Evolutionary conservation across 2,888 invertebrate genomes (phyloP), one percentile per base, ranked within the genome.

Genomic region (Dicycla oo): DNA sequence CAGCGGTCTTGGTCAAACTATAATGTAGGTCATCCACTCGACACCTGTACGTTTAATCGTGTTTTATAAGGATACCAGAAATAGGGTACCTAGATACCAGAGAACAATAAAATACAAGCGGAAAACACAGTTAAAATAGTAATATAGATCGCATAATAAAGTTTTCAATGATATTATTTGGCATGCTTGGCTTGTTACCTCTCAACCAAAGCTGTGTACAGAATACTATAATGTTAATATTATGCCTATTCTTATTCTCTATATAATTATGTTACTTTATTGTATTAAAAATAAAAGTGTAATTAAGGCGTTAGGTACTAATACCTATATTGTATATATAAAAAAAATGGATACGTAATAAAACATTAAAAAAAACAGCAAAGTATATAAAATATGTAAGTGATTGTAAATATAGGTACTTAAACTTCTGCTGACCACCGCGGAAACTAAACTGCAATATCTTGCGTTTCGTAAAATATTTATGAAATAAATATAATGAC

Each of bases 261-360:
- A 56, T 67, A 6, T 40, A 62, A 54, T n/a, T n/a, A 76, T 51
- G 20, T 73, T 34, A 45, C 23, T 84, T 38, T 73, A 64, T 58
- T 73, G 53, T 76, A 75, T 77, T 71, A 58, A 73, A 73, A 72
- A 69, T 23, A 18, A 45, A 69, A 69, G 43, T 74, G 51, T 76
- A 72, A 60, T 69, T 82, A 80, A 73, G 65, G 66, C 58, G 34
- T 80, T 80, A 76, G 74, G 80, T 82, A 74, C 30, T 60, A 43
- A 34, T 68, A 70, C 72, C 79, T 78, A 79, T 77, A 81, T 80
- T 87, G 81, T 85, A 85, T 85, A 87, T 74, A 86, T 82, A 82
- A 74, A 73, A n/a, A 30, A 61, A 73, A 71, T 76, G 51, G 47
- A 75, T 81, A 78, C 68, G 77, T 83, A 80, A 65, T 66, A 56